A percentile compares a stretch with the other conserved stretches of the same genome.
phyloP scores from a whole-genome alignment of 2,797 vertebrate genomes.

The Macropodus opercularis region DNA sequence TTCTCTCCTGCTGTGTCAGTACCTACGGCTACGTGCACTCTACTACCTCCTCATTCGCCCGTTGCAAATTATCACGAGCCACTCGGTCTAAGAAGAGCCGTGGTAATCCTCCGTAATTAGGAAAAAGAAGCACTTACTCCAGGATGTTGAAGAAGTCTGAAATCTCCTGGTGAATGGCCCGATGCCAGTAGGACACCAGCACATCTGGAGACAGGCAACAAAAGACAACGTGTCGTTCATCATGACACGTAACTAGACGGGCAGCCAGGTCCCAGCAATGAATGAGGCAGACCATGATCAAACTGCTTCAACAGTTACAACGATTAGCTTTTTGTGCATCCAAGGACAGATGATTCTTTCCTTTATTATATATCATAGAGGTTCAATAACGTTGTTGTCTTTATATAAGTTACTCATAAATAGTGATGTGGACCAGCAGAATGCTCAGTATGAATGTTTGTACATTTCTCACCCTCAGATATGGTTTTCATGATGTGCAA shows the following conservation, averaged over 20 bases:
- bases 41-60: slow-evolving; percentile 24
- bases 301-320: too few relatives aligned
- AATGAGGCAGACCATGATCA: not conserved
- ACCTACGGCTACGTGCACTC: slow-evolving; percentile 45
- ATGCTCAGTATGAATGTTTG: not conserved
- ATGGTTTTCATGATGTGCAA: slow-evolving; percentile 99
- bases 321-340: too few relatives aligned
- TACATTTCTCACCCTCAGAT: slow-evolving; percentile 86
- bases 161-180: slow-evolving; percentile 94
- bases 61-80: slow-evolving; percentile 16
- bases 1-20: slow-evolving; percentile 45
- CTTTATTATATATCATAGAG: too few relatives aligned
- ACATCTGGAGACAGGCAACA: slow-evolving; percentile 83
- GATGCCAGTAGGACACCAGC: slow-evolving; percentile 95
- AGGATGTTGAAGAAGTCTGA: slow-evolving; percentile 98
- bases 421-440: not conserved
- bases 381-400: too few relatives aligned
- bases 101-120: slow-evolving; percentile 6
- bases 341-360: too few relatives aligned
- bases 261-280: not conserved
- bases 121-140: slow-evolving; percentile 89
- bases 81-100: slow-evolving; percentile 12
- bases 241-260: not conserved
- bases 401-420: too few relatives aligned
- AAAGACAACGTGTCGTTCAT: slow-evolving; percentile 16